Evolutionary conservation across 2,888 invertebrate genomes (phyloP).

Genomic region (Archips xylosteana): DNA sequence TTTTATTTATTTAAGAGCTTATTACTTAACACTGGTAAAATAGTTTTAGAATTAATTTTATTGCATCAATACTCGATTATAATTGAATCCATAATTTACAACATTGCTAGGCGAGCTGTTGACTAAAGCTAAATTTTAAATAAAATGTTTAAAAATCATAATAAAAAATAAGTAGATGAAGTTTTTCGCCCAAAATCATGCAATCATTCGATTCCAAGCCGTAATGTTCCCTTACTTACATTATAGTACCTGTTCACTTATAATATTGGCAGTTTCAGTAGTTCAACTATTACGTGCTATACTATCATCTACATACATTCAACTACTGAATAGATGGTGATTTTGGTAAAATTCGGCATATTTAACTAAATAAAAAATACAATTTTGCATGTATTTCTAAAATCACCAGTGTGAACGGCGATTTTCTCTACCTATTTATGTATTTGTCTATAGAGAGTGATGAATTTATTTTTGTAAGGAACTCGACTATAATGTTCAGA

Average conservation of each 20-base stretch:
- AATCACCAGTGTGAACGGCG: not conserved
- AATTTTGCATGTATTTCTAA: not conserved
- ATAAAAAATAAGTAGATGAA: not conserved
- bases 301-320: slow-evolving; percentile 57
- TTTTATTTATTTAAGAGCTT: slow-evolving; percentile 14
- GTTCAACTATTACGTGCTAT: slow-evolving; percentile 46
- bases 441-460: not conserved
- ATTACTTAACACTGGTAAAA: slow-evolving; percentile 16
- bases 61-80: slow-evolving; percentile 9
- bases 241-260: slow-evolving; percentile 43
- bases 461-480: not conserved
- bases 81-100: not conserved
- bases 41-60: not conserved
- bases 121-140: slow-evolving; percentile 1
- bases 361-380: not conserved
- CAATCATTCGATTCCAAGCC: slow-evolving; percentile 21
- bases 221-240: slow-evolving; percentile 15
- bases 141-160: not conserved
- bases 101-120: not conserved
- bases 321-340: slow-evolving; percentile 44
- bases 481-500: not conserved
- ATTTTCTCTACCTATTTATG: not conserved
- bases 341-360: not conserved
- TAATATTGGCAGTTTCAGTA: slow-evolving; percentile 65
- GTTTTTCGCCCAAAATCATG: slow-evolving; percentile 2